phyloP scores from a whole-genome alignment of 2,888 invertebrate genomes.

The Orchesellides sinensis region DNA sequence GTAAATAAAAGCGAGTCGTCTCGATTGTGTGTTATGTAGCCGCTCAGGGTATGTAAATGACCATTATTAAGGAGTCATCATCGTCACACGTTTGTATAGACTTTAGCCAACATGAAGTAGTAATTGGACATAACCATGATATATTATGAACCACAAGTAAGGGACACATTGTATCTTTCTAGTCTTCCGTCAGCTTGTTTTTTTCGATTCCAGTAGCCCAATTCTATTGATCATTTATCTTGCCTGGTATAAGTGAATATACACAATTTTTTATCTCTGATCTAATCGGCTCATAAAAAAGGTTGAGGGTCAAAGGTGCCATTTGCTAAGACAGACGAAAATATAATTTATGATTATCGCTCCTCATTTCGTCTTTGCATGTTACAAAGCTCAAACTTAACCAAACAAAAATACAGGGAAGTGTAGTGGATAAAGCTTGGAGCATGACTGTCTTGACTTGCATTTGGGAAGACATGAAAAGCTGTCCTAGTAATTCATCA shows the following conservation, averaged over 20 bases:
- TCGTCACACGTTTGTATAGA: no score
- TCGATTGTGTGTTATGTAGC: no score
- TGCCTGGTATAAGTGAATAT: no score
- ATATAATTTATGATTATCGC: conserved; percentile 28
- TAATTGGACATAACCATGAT: no score
- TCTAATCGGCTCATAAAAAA: conserved; percentile 36
- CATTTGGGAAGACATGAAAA: neutral
- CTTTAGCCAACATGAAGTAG: no score
- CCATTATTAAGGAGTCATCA: conserved; percentile 32
- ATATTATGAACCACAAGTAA: no score
- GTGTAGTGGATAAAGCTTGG: no score
- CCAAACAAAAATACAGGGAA: neutral
- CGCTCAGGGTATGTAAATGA: conserved; percentile 31
- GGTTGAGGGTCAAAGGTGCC: conserved; percentile 52
- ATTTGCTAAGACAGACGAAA: conserved; percentile 53
- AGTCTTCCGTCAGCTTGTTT: no score
- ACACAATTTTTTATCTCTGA: conserved; percentile 5
- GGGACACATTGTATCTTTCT: no score
- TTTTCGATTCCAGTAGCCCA: no score
- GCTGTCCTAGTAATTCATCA: neutral
- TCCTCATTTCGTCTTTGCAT: neutral
- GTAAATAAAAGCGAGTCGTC: conserved; percentile 14
- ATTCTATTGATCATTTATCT: conserved; percentile 42
- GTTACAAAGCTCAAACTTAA: neutral
- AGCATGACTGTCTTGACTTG: neutral